Conservation (phyloP, 2,797 vertebrate species). For the Acanthurus tractus region DNA sequence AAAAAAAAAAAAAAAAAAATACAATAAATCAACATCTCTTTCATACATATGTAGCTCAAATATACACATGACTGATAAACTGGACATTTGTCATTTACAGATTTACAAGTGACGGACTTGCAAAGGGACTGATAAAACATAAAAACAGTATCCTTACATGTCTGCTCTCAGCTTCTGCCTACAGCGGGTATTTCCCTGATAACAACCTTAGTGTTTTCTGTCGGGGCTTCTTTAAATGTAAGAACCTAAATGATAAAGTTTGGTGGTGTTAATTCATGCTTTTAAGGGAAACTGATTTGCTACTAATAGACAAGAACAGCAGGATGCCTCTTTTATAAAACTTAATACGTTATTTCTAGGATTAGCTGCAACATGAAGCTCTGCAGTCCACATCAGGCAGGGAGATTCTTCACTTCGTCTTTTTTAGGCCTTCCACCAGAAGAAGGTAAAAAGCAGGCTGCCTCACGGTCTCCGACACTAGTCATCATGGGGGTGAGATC, state of each 20-base stretch:
- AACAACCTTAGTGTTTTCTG: conserved; percentile 7
- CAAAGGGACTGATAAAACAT: conserved; percentile 58
- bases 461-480: conserved; percentile 37
- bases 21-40: conserved; percentile 69
- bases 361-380: conserved; percentile 71
- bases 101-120: conserved; percentile 75
- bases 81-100: conserved; percentile 79
- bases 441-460: conserved; percentile 19
- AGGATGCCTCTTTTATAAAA: conserved; percentile 42
- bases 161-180: conserved; percentile 23
- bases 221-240: conserved; percentile 3
- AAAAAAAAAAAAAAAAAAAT: conserved; percentile 29
- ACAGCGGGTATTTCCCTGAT: background rate
- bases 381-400: conserved; percentile 56
- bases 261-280: conserved; percentile 40
- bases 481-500: conserved; percentile 15
- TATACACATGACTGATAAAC: conserved; percentile 77
- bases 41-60: conserved; percentile 69
- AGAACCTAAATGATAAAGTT: conserved; percentile 18
- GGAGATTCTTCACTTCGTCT: conserved; percentile 22
- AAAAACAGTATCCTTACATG: conserved; percentile 27
- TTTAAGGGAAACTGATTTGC: conserved; percentile 35
- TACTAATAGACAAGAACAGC: conserved; percentile 3
- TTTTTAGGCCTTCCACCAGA: background rate
- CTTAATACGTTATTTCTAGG: conserved; percentile 10